Conservation (phyloP, 2,888 invertebrate genomes). For the Altica lythri region DNA sequence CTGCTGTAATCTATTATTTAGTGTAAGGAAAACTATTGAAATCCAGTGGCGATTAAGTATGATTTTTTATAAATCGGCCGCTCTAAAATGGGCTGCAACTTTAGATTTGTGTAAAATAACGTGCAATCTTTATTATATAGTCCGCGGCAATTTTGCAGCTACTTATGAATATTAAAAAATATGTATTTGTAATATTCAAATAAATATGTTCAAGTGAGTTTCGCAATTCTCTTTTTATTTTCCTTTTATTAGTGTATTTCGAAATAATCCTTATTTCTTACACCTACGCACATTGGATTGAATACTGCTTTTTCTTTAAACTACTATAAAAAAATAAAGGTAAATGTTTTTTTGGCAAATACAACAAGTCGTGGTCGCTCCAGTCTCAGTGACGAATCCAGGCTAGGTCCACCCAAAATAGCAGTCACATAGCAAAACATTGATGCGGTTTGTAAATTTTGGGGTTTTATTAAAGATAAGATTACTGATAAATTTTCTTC, state of each 20-base stretch:
- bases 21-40: constrained; percentile 20
- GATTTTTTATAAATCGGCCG: constrained; percentile 20
- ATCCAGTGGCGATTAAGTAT: constrained; percentile 19
- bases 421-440: too few species aligned
- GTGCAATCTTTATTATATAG: constrained; percentile 56
- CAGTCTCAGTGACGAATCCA: too few species aligned
- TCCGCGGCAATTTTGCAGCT: constrained; percentile 52
- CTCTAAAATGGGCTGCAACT: constrained; percentile 37
- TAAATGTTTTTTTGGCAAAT: too few species aligned
- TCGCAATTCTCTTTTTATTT: constrained; percentile 1
- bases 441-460: too few species aligned
- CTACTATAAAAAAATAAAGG: too few species aligned
- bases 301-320: too few species aligned
- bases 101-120: constrained; percentile 47
- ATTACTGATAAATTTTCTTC: too few species aligned
- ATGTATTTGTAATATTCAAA: constrained; percentile 57
- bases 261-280: background rate
- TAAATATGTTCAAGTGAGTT: constrained; percentile 54
- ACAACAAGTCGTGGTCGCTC: too few species aligned
- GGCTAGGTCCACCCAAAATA: too few species aligned
- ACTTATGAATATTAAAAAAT: constrained; percentile 52
- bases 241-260: background rate
- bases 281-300: too few species aligned
- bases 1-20: constrained; percentile 24
- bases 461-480: too few species aligned